Percentiles rank a stretch among this genome's conserved stretches.
phyloP scores from a whole-genome alignment of 2,888 invertebrate species.

The Lasioglossum vierecki region DNA sequence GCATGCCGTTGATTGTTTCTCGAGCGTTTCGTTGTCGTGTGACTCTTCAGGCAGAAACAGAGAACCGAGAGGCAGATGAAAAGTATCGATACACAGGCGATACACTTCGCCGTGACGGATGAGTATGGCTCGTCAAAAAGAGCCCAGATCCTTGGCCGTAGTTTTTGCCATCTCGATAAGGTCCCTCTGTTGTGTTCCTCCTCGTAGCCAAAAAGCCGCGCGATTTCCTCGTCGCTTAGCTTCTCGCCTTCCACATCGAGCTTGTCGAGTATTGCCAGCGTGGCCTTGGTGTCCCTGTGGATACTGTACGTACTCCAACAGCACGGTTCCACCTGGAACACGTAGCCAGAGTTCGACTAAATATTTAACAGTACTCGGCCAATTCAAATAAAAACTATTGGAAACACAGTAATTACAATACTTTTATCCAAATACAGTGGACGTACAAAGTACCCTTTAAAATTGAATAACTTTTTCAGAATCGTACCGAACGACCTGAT shows the following conservation, averaged over 20 bases:
- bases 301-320: constrained; percentile 99
- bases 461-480: too few species aligned
- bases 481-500: too few species aligned
- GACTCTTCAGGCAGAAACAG: constrained; percentile 98
- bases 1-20: constrained; percentile 35
- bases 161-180: constrained; percentile 93
- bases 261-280: constrained; percentile 97
- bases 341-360: not conserved
- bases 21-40: constrained; percentile 35
- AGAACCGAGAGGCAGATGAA: constrained; percentile 98
- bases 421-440: too few species aligned
- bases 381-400: too few species aligned
- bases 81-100: constrained; percentile 96
- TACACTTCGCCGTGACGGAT: constrained; percentile 95
- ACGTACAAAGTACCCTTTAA: too few species aligned
- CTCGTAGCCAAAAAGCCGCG: constrained; percentile 95
- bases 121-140: constrained; percentile 98
- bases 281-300: constrained; percentile 95
- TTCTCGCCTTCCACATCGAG: constrained; percentile 97
- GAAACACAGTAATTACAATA: too few species aligned
- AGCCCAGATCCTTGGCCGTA: constrained; percentile 97
- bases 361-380: too few species aligned
- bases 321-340: constrained; percentile 93
- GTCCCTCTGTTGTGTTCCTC: constrained; percentile 93
- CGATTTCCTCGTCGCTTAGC: constrained; percentile 96